phyloP scores from a whole-genome alignment of 2,888 invertebrate genomes.

The Heliconius aoede region DNA sequence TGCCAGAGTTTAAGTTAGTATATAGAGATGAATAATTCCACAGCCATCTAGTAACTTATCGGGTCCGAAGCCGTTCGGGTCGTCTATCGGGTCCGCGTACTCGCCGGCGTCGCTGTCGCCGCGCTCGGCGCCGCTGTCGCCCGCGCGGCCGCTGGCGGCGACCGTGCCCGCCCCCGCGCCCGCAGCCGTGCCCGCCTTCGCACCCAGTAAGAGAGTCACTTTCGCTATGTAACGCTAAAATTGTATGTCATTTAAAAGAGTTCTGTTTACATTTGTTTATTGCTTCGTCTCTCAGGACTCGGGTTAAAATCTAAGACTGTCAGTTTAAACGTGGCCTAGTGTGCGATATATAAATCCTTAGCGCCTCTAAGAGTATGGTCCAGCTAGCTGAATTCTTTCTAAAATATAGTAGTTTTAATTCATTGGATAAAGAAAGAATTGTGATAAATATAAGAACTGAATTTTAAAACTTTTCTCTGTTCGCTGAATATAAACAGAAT shows the following conservation, averaged over 20 bases:
- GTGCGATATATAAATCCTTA: neutral
- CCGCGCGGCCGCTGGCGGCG: slow-evolving; percentile 68
- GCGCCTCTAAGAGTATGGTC: neutral
- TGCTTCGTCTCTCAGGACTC: neutral
- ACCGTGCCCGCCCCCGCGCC: slow-evolving; percentile 58
- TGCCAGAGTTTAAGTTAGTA: neutral
- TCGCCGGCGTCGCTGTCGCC: slow-evolving; percentile 77
- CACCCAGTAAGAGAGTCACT: slow-evolving; percentile 82
- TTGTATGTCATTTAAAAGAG: neutral
- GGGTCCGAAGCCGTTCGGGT: slow-evolving; percentile 85
- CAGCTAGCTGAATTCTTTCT: neutral
- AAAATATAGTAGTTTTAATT: neutral
- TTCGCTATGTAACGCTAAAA: slow-evolving; percentile 68
- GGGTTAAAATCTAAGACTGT: neutral
- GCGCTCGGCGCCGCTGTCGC: slow-evolving; percentile 79
- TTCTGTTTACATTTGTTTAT: neutral
- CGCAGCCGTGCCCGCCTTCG: slow-evolving; percentile 59
- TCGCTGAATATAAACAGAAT: no score
- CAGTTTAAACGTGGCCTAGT: neutral
- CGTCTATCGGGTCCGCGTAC: slow-evolving; percentile 82
- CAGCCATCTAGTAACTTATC: slow-evolving; percentile 82
- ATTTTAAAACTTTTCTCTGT: neutral
- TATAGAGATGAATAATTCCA: neutral
- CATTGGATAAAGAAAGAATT: neutral
- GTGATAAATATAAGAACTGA: neutral